phyloP scores from a whole-genome alignment of 2,888 invertebrate genomes.

The Blastobasis adustella region DNA sequence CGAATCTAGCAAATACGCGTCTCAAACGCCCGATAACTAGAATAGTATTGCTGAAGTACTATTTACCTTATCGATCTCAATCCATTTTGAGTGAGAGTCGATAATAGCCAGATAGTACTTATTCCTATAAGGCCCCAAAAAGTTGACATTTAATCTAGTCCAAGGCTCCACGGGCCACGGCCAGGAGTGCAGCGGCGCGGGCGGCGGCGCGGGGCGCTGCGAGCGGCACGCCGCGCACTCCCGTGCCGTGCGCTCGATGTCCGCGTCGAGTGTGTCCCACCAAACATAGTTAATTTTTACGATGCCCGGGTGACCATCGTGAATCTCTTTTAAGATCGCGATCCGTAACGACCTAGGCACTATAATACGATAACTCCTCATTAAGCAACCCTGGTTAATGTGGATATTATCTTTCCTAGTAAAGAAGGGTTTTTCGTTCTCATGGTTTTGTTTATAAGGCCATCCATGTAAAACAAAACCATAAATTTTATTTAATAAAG shows the following conservation, averaged over 20 bases:
- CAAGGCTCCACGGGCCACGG: background rate
- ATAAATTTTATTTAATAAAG: too few relatives aligned
- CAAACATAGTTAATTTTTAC: background rate
- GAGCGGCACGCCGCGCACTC: background rate
- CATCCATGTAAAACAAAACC: too few relatives aligned
- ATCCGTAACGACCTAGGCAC: too few relatives aligned
- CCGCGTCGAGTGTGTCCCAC: background rate
- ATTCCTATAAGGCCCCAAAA: background rate
- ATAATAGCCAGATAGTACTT: background rate
- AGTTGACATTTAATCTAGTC: background rate
- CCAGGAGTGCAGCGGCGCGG: background rate
- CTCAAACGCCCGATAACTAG: conserved; percentile 4
- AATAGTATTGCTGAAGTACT: too few relatives aligned
- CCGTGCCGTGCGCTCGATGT: background rate
- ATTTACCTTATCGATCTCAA: background rate
- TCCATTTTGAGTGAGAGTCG: background rate
- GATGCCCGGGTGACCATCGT: background rate
- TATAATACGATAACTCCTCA: too few relatives aligned
- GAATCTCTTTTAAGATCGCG: background rate
- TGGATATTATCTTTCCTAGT: background rate
- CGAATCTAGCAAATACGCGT: conserved; percentile 9
- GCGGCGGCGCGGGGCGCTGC: background rate
- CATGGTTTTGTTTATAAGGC: too few relatives aligned
- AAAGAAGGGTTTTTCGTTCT: too few relatives aligned
- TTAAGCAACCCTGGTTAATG: background rate